phyloP scores from a whole-genome alignment of 1,140 invertebrate species.

The Eciton burchellii region DNA sequence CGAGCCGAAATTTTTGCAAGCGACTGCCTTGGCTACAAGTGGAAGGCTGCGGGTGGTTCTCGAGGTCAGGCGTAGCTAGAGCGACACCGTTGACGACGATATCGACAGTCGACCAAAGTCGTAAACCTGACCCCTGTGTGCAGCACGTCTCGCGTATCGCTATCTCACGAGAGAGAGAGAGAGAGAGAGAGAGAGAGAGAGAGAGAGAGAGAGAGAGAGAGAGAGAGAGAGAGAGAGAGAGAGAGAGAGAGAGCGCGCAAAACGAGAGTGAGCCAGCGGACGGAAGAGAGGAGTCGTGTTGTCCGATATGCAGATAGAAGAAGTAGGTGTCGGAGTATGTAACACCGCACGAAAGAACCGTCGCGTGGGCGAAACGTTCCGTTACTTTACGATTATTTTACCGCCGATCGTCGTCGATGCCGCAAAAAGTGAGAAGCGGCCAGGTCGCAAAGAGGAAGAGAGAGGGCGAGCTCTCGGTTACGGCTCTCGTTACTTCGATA shows the following conservation, averaged over 20 bases:
- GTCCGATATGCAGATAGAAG: slow-evolving; percentile 74
- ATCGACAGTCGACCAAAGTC: slow-evolving; percentile 68
- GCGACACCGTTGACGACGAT: slow-evolving; percentile 64
- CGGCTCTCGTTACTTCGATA: slow-evolving; percentile 24
- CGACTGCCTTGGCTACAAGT: slow-evolving; percentile 14
- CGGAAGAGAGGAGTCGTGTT: slow-evolving; percentile 52
- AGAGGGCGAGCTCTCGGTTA: background rate
- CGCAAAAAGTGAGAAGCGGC: slow-evolving; percentile 25
- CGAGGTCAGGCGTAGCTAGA: slow-evolving; percentile 63
- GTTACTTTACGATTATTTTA: slow-evolving; percentile 78
- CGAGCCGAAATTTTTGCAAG: background rate
- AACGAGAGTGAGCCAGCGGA: slow-evolving; percentile 58
- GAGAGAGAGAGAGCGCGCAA: too few relatives aligned
- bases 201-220: too few relatives aligned
- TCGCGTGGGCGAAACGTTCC: slow-evolving; percentile 69
- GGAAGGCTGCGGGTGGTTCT: slow-evolving; percentile 33
- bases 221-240: too few relatives aligned
- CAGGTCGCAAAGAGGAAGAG: slow-evolving; percentile 6
- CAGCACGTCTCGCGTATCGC: slow-evolving; percentile 59
- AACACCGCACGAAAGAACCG: slow-evolving; percentile 60
- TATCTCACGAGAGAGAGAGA: slow-evolving; percentile 67
- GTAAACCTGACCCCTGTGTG: slow-evolving; percentile 72
- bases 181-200: too few relatives aligned
- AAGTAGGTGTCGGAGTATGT: slow-evolving; percentile 72
- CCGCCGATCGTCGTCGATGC: slow-evolving; percentile 39